These are phyloP conservation scores for Dermochelys coriacea DNA, from an alignment of 2,797 vertebrate genomes.

Conservation along the genomic window DNA sequence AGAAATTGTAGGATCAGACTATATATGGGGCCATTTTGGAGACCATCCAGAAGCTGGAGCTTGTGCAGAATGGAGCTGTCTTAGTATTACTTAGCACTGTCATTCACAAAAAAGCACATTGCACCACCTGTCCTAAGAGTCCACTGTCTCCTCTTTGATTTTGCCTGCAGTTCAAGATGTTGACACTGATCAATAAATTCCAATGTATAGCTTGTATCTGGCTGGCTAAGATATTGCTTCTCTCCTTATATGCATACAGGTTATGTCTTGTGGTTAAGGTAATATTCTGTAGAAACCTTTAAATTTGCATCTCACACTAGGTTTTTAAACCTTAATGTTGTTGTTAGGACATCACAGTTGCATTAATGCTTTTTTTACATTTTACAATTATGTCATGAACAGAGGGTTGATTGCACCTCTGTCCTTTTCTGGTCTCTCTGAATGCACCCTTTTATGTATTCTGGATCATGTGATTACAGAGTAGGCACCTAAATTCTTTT, in stretches of 20 bases:
- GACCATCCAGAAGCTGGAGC: neutral
- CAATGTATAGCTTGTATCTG: conserved; percentile 28
- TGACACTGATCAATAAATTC: neutral
- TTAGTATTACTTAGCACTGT: neutral
- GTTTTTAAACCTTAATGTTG: too few relatives aligned
- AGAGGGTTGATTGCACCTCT: neutral
- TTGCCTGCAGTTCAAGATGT: neutral
- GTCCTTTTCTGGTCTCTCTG: neutral
- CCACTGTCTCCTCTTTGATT: neutral
- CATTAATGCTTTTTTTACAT: too few relatives aligned
- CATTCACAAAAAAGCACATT: neutral
- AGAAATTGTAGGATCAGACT: neutral
- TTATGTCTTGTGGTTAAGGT: too few relatives aligned
- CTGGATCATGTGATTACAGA: neutral
- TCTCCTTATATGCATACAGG: neutral
- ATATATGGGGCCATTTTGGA: neutral
- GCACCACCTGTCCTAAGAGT: neutral
- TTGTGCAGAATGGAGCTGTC: neutral
- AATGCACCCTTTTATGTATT: neutral
- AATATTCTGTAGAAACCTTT: too few relatives aligned
- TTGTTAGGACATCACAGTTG: too few relatives aligned
- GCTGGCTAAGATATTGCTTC: neutral
- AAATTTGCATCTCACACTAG: too few relatives aligned
- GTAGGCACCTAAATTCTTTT: neutral
- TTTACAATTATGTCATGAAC: too few relatives aligned